These are phyloP conservation scores for Babyrousa celebensis DNA, from an alignment of 2,797 vertebrate species.

Conservation along the genomic window DNA sequence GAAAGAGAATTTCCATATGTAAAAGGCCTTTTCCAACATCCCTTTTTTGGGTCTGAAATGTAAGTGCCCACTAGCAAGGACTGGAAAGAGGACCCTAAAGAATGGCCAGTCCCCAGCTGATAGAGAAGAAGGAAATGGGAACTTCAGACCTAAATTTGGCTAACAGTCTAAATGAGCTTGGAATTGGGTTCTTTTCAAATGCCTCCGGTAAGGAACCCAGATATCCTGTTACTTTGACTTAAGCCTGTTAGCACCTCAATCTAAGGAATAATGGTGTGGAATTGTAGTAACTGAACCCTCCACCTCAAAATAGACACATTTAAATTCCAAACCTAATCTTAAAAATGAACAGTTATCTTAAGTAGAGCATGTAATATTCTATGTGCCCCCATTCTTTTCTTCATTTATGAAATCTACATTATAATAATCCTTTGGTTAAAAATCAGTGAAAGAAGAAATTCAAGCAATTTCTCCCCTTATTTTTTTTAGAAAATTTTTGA, in stretches of 20 bases:
- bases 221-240: not conserved
- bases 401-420: not conserved
- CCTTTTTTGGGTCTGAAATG: not conserved
- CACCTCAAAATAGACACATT: fast-evolving
- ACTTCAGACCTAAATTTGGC: not conserved
- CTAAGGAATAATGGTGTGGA: not conserved
- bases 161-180: not conserved
- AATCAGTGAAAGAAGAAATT: not conserved
- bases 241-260: not conserved
- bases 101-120: not conserved
- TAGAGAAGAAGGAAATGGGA: not conserved
- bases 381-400: not conserved
- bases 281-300: not conserved
- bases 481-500: not conserved
- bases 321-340: not conserved
- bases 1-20: not conserved
- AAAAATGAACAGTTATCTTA: slow-evolving; percentile 16
- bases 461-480: not conserved
- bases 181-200: not conserved
- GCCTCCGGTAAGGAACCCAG: not conserved
- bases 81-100: not conserved
- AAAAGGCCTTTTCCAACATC: not conserved
- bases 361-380: not conserved
- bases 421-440: not conserved
- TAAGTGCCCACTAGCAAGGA: not conserved